Evolutionary conservation across 1,140 invertebrate genomes (phyloP).

Genomic region (Asbolus verrucosus): DNA sequence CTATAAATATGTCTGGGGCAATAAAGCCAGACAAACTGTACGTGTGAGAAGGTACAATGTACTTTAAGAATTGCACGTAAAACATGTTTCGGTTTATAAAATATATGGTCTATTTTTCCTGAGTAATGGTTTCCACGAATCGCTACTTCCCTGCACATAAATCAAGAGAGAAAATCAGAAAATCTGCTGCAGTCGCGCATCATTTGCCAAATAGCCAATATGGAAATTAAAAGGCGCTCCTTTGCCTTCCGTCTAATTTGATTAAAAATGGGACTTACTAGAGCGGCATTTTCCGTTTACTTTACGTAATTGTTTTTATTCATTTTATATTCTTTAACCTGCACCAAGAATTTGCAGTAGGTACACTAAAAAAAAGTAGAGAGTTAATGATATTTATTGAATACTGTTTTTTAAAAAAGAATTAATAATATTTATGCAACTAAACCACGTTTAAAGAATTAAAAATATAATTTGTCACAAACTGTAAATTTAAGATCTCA

Average conservation of each 20-base stretch:
- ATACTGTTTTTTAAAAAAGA: too few relatives aligned
- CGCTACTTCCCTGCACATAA: conserved; percentile 34
- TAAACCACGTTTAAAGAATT: too few relatives aligned
- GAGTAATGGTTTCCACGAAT: conserved; percentile 38
- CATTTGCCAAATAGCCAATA: conserved; percentile 43
- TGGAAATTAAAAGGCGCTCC: conserved; percentile 29
- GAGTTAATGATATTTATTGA: too few relatives aligned
- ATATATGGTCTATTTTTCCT: conserved; percentile 40
- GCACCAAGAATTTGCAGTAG: too few relatives aligned
- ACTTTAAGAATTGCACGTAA: conserved; percentile 33
- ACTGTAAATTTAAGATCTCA: too few relatives aligned
- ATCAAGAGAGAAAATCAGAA: conserved; percentile 32
- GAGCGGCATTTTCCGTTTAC: conserved; percentile 14
- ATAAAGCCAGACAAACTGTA: conserved; percentile 32
- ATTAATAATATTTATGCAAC: too few relatives aligned
- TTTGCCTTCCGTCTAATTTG: conserved; percentile 22
- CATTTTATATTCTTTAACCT: too few relatives aligned
- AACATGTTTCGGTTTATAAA: conserved; percentile 29
- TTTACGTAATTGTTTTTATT: conserved; percentile 6
- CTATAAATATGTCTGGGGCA: conserved; percentile 36
- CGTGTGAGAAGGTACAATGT: conserved; percentile 35
- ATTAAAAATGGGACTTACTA: conserved; percentile 29
- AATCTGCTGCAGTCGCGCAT: conserved; percentile 41
- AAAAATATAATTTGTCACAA: too few relatives aligned
- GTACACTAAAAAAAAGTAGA: too few relatives aligned